A percentile compares a stretch with the other conserved stretches of the same genome.
phyloP scores from a whole-genome alignment of 2,113 vertebrate species.

The Cricetomys ansorgei region DNA sequence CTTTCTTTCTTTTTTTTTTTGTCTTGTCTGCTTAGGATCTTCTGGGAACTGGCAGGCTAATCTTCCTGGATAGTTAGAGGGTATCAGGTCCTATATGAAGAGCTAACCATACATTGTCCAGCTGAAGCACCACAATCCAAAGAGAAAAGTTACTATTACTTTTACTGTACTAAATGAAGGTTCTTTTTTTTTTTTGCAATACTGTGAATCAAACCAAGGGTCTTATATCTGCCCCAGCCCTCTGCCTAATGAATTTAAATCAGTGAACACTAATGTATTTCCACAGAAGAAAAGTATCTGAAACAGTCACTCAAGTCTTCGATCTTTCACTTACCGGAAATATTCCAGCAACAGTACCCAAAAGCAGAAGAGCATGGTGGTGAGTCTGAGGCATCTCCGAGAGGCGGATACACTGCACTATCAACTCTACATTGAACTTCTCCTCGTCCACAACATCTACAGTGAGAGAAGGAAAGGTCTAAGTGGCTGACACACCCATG shows the following conservation, averaged over 20 bases:
- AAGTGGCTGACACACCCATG: background rate
- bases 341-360: slow-evolving; percentile 92
- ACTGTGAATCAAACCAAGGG: background rate
- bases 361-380: slow-evolving; percentile 95
- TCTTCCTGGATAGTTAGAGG: background rate
- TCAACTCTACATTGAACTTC: slow-evolving; percentile 96
- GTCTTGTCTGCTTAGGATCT: background rate
- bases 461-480: background rate
- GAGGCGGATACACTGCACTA: slow-evolving; percentile 95
- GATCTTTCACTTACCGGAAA: slow-evolving; percentile 92
- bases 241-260: background rate
- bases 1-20: too few species aligned
- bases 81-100: too few species aligned
- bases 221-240: too few species aligned
- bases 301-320: background rate
- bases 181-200: background rate
- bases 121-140: background rate
- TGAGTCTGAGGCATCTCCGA: slow-evolving; percentile 97
- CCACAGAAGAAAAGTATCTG: background rate
- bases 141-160: background rate
- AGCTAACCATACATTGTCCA: background rate
- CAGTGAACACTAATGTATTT: background rate
- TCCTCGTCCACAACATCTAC: slow-evolving; percentile 94
- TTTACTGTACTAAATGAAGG: background rate
- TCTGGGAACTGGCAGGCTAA: background rate